phyloP scores from a whole-genome alignment of 2,888 invertebrate genomes.

The Erpobdella octoculata region DNA sequence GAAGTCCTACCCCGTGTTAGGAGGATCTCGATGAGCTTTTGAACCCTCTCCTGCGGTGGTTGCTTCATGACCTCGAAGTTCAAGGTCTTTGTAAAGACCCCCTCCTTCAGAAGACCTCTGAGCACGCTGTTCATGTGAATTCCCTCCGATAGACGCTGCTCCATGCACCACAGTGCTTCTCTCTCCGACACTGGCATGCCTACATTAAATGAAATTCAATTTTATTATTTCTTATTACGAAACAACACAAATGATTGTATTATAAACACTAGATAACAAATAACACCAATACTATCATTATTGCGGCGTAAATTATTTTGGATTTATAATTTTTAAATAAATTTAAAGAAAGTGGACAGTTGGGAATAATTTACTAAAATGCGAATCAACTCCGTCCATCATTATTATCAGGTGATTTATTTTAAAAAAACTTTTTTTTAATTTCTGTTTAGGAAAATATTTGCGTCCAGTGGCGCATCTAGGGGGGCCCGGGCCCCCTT shows the following conservation, averaged over 20 bases:
- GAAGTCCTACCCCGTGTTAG: conserved; percentile 33
- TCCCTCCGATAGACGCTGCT: conserved; percentile 26
- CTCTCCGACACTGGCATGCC: conserved; percentile 32
- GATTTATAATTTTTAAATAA: too few relatives aligned
- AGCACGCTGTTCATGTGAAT: conserved; percentile 36
- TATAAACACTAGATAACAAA: not conserved
- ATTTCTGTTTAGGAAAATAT: too few relatives aligned
- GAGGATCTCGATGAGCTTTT: conserved; percentile 35
- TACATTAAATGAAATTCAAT: conserved; percentile 6
- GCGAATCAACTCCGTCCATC: too few relatives aligned
- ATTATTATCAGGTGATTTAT: too few relatives aligned
- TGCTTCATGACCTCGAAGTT: conserved; percentile 39
- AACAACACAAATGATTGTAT: not conserved
- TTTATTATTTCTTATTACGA: not conserved
- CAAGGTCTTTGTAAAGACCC: conserved; percentile 37
- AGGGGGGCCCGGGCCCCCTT: too few relatives aligned
- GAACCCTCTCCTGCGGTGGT: conserved; percentile 31
- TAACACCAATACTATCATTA: too few relatives aligned
- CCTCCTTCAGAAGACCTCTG: conserved; percentile 33
- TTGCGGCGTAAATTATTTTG: too few relatives aligned
- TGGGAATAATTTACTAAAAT: too few relatives aligned
- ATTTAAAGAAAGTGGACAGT: too few relatives aligned
- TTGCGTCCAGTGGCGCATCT: too few relatives aligned
- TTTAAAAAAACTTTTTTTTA: too few relatives aligned
- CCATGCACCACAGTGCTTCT: conserved; percentile 33